Base-by-base conservation (phyloP, 2,113 vertebrate species). In the Ophthalmolycus amberensis region DNA sequence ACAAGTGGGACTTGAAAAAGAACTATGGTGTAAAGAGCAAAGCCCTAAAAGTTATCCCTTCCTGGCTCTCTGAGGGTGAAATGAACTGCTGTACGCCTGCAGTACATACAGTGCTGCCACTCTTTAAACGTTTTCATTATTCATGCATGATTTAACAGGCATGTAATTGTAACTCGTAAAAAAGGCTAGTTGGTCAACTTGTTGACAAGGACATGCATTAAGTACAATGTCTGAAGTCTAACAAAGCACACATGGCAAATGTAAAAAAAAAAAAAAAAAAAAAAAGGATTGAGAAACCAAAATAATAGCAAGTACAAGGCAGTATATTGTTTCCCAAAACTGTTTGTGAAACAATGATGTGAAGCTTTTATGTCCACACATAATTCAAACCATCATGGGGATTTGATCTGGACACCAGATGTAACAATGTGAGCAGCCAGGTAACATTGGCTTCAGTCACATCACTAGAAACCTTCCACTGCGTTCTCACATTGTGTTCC, bases 1-100 rank as follows among this genome's bases (percentile, higher is more conserved):
- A 97, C 96, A 97, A 96, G 94, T 95, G 92, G 95, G 94, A 95
- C 92, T 96, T 95, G 92, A 95, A 95, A 94, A 95, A 95, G 89
- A 91, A 92, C 90, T n/a, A 90, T 85, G 71, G 92, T 90, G 93
- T 92, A 90, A 94, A 93, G 89, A 90, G 89, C 62, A 89, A 93
- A 93, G 82, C 84, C 77, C 68, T 9, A 81, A 89, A 22, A 82
- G 68, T 18, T 50, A 50, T 80, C 58, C 59, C 18, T 73, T 78
- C 81, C 71, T 84, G 40, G 25, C 50, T 83, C 22, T 29, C 56
- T 3, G 25, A 56, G 52, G 74, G 52, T 78, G 5, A 11, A 71
- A 77, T 56, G 25, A 64, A 78, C 77, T 71, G 70, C 56, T 62
- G 37, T 56, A 71, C 52, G 71, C 10, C 59, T 73, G 27, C 34